Base-by-base conservation (phyloP, 2,888 invertebrate species). In the Ceraclea dissimilis region DNA sequence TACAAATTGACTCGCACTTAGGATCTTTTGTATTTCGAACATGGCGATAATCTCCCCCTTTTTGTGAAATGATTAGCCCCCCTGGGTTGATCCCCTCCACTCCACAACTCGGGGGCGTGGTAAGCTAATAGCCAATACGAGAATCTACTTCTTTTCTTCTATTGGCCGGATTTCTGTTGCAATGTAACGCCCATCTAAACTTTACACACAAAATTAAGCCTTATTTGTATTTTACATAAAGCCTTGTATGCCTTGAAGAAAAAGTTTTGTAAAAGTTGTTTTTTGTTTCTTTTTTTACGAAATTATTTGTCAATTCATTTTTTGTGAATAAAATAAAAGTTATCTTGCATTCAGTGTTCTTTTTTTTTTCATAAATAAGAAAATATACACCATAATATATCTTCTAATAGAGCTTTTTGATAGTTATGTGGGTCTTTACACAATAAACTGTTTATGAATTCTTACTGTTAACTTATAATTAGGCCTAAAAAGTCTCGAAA, bases 141-240 rank as follows among this genome's bases (percentile, higher is more conserved):
- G 76, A 75, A 73, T 75, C 75, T 75, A 73, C 75, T 77, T 77
- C 76, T 75, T 75, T 74, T 73, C 73, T 74, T 76, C 74, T 79
- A 82, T 82, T 81, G 82, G 82, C 79, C 75, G 78, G 76, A 76
- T 74, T 73, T 71, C 72, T 74, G 74, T 72, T 70, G 73, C 74
- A 69, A 70, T 66, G 71, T 68, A 72, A 73, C 77, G 76, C 76
- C 76, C 68, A 39, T n/a, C 67, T 68, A 68, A 66, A 60, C 62
- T 57, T 52, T 57, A 64, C 63, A 65, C 48, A 58, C 62, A 62
- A 71, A 70, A 67, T 65, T 49, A 55, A 60, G 69, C 74, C 64
- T 59, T 73, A 16, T 39, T 39, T 39, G 5, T n/a, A 39, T n/a
- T 16, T 4, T n/a, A 8, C 13, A 39, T 13, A 39, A 39, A 16